phyloP scores from a whole-genome alignment of 1,140 invertebrate species.

The Phenacoccus solenopsis region DNA sequence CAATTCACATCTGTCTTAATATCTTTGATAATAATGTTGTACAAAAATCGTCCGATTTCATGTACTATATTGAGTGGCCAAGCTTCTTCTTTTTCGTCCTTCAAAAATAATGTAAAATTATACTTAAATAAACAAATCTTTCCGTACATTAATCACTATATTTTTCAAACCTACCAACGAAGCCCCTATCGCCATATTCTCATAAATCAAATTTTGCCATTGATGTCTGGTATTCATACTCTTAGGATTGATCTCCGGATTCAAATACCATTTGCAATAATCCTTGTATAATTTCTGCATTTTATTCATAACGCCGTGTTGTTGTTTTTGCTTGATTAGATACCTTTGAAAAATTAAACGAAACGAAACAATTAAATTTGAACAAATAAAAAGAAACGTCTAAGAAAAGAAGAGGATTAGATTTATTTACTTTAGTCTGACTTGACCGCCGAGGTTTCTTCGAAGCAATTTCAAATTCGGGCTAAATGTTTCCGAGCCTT shows the following conservation, averaged over 20 bases:
- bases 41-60: constrained; percentile 64
- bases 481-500: constrained; percentile 68
- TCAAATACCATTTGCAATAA: constrained; percentile 56
- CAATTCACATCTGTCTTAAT: constrained; percentile 64
- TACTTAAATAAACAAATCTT: constrained; percentile 18
- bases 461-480: constrained; percentile 49
- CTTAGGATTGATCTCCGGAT: constrained; percentile 27
- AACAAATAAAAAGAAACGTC: constrained; percentile 2
- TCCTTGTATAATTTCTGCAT: constrained; percentile 48
- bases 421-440: constrained; percentile 30
- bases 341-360: constrained; percentile 36
- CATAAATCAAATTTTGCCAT: constrained; percentile 53
- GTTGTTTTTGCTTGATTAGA: constrained; percentile 48
- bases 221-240: constrained; percentile 50
- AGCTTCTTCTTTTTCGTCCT: constrained; percentile 40
- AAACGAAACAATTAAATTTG: constrained; percentile 11
- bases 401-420: not conserved
- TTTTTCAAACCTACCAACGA: constrained; percentile 42
- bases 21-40: constrained; percentile 73
- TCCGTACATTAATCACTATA: not conserved
- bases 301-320: constrained; percentile 52
- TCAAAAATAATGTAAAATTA: constrained; percentile 23
- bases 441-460: constrained; percentile 52
- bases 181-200: constrained; percentile 40
- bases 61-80: constrained; percentile 51